Evolutionary conservation across 2,888 invertebrate species (phyloP).

Genomic region (Trissolcus brochymenae): DNA sequence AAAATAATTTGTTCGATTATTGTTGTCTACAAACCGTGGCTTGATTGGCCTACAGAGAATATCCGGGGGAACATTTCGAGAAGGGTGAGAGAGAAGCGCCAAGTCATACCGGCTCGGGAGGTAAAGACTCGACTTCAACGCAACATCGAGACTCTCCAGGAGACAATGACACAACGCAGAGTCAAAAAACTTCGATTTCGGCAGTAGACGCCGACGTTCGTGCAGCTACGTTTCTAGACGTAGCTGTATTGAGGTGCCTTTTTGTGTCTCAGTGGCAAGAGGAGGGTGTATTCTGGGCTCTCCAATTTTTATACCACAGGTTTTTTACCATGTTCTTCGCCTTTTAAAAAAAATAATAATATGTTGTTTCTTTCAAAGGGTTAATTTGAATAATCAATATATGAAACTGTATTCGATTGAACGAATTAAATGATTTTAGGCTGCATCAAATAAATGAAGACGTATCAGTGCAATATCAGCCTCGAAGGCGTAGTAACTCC

Average conservation of each 20-base stretch:
- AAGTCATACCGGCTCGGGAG: conserved; percentile 11
- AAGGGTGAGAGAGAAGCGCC: conserved; percentile 33
- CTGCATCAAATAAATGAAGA: conserved; percentile 93
- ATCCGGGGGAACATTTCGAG: conserved; percentile 37
- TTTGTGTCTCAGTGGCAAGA: conserved; percentile 99
- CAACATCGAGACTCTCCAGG: conserved; percentile 46
- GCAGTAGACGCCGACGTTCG: conserved; percentile 79
- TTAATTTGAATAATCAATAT: no score
- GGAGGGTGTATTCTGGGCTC: conserved; percentile 98
- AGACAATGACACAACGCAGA: conserved; percentile 50
- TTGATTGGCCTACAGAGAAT: conserved; percentile 26
- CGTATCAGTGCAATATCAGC: conserved; percentile 84
- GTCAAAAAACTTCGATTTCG: conserved; percentile 63
- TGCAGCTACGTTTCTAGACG: conserved; percentile 96
- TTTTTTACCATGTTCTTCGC: no score
- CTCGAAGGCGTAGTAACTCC: conserved; percentile 93
- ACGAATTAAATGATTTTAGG: conserved; percentile 75
- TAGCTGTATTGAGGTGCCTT: conserved; percentile 95
- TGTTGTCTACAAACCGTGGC: no score
- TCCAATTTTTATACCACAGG: conserved; percentile 94
- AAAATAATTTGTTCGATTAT: no score
- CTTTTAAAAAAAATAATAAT: no score
- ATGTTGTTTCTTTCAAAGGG: no score
- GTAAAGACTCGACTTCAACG: conserved; percentile 36
- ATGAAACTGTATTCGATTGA: neutral